phyloP scores from a whole-genome alignment of 2,797 vertebrate genomes.

The Hapalemur alaotrensis region DNA sequence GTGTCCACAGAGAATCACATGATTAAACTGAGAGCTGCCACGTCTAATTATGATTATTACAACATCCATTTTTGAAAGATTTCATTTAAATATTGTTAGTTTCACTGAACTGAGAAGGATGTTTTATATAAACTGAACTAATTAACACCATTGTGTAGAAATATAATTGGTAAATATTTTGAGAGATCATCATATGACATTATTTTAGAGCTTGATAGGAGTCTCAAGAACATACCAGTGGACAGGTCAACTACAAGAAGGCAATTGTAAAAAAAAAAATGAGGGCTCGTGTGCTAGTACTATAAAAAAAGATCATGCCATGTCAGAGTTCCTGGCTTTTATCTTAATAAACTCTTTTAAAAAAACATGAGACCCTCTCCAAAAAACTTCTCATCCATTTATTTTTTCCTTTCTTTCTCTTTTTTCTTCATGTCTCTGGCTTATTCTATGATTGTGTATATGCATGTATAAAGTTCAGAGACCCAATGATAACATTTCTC shows the following conservation, averaged over 20 bases:
- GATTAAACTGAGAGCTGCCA: not conserved
- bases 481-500: not conserved
- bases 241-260: not conserved
- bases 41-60: conserved; percentile 1
- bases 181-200: not conserved
- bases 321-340: not conserved
- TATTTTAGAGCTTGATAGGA: not conserved
- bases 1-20: not conserved
- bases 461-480: not conserved
- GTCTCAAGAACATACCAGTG: not conserved
- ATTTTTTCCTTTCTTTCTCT: not conserved
- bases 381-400: not conserved
- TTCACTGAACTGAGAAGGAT: not conserved
- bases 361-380: not conserved
- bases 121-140: conserved; percentile 14
- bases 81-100: conserved; percentile 8
- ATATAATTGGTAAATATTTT: not conserved
- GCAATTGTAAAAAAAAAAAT: not conserved
- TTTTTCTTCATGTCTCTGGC: not conserved
- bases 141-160: not conserved
- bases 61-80: not conserved
- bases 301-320: not conserved
- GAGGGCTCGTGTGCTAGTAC: not conserved
- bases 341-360: not conserved
- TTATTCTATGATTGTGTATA: not conserved